phyloP scores from a whole-genome alignment of 2,797 vertebrate species.

The Neosilurus mollespiculum region DNA sequence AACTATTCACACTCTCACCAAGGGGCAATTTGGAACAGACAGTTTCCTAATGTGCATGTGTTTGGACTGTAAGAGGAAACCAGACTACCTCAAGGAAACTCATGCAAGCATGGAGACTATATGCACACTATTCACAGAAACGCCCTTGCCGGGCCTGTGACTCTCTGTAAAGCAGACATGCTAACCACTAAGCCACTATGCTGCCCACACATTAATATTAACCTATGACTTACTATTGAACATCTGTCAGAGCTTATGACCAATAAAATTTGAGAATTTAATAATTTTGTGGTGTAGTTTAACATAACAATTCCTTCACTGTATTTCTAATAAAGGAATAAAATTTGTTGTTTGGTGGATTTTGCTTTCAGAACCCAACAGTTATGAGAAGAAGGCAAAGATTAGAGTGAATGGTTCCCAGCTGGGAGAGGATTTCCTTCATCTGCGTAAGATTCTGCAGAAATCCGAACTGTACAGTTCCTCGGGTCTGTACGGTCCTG shows the following conservation, averaged over 20 bases:
- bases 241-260: neutral
- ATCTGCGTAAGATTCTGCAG: constrained; percentile 76
- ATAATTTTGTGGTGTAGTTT: neutral
- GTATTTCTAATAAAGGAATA: neutral
- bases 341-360: neutral
- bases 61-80: too few species aligned
- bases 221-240: neutral
- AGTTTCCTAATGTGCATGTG: too few species aligned
- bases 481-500: constrained; percentile 83
- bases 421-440: constrained; percentile 85
- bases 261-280: neutral
- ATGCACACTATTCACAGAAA: too few species aligned
- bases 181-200: too few species aligned
- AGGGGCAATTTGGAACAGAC: too few species aligned
- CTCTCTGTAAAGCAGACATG: too few species aligned
- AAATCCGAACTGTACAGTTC: constrained; percentile 71
- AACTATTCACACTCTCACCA: too few species aligned
- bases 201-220: too few species aligned
- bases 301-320: neutral
- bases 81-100: too few species aligned
- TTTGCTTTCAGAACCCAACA: constrained; percentile 85
- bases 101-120: too few species aligned
- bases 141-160: too few species aligned
- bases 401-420: constrained; percentile 80
- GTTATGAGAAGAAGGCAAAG: constrained; percentile 88